Evolutionary conservation across 2,888 invertebrate genomes (phyloP), one percentile per base, ranked within the genome.

Genomic region (Nycteola revayana): DNA sequence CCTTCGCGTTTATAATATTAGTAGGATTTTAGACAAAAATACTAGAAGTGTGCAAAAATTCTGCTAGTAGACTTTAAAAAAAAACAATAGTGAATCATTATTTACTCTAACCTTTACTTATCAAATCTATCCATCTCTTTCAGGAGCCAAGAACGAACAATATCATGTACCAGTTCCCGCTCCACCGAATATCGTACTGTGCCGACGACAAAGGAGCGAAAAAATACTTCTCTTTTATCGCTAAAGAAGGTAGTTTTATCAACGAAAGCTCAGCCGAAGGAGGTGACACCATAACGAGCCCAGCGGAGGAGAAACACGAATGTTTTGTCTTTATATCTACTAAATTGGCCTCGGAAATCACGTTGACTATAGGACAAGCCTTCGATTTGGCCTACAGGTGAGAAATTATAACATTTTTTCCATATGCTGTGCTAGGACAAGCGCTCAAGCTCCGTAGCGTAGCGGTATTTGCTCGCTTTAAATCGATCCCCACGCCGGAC

Each of bases 191-290:
- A 85, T 98, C 98, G 0, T 99, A 99, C 87, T 99, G 98, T 89
- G 98, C 99, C 1, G 99, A 99, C 75, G 99, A 99, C 83, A 99
- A 99, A 76, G 96, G 97, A 31, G 98, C 98, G 60, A 98, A 98
- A 80, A 95, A 96, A 61, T 98, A 98, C 88, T 98, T 99, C 86
- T 96, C 96, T 5, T 98, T 97, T 79, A 97, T 98, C 49, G 97
- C 96, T 22, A 97, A 97, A 71, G 78, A 80, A 49, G 21, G 21
- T n/a, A 21, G 21, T 7, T 5, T 7, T 21, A 7, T 21, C n/a
- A 21, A 21, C 21, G 21, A 7, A n/a, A n/a, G n/a, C n/a, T n/a
- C n/a, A n/a, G n/a, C n/a, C n/a, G n/a, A n/a, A n/a, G n/a, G n/a
- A n/a, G 40, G 40, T 25, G 35, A 32, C 28, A 40, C 40, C 1